Conservation (phyloP, 2,797 vertebrate species). For the Characodon lateralis region DNA sequence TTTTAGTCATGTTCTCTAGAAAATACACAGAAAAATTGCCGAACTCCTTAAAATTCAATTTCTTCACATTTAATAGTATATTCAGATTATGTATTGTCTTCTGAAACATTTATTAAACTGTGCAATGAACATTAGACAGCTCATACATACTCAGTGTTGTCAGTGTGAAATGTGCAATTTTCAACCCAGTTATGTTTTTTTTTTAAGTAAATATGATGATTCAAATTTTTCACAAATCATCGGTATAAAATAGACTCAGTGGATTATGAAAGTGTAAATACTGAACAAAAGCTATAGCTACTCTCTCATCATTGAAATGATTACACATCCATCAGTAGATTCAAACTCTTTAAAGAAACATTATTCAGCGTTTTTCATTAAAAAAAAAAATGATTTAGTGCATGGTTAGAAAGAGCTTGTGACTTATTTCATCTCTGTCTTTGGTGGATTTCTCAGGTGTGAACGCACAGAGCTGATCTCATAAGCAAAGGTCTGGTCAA, state of each 20-base stretch:
- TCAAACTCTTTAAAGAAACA: background rate
- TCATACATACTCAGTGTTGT: background rate
- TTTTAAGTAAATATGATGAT: background rate
- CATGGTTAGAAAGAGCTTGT: background rate
- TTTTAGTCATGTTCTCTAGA: background rate
- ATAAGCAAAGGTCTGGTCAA: constrained; percentile 79
- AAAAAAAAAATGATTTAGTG: constrained; percentile 5
- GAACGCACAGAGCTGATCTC: constrained; percentile 67
- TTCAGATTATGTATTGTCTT: background rate
- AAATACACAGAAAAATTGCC: background rate
- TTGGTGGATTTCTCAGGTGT: constrained; percentile 24
- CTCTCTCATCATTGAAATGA: background rate
- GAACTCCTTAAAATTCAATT: background rate
- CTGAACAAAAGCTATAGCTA: background rate
- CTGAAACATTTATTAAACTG: background rate
- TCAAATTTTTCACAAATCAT: constrained; percentile 2
- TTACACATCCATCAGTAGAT: constrained; percentile 15
- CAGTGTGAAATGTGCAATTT: background rate
- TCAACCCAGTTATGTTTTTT: background rate
- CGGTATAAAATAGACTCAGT: background rate
- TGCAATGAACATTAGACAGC: background rate
- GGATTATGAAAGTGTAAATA: constrained; percentile 17
- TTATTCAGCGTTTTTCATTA: constrained; percentile 13
- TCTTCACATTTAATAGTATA: background rate
- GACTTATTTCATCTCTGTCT: background rate